Conservation (phyloP, 2,113 vertebrate genomes). For the Phainopepla nitens region DNA sequence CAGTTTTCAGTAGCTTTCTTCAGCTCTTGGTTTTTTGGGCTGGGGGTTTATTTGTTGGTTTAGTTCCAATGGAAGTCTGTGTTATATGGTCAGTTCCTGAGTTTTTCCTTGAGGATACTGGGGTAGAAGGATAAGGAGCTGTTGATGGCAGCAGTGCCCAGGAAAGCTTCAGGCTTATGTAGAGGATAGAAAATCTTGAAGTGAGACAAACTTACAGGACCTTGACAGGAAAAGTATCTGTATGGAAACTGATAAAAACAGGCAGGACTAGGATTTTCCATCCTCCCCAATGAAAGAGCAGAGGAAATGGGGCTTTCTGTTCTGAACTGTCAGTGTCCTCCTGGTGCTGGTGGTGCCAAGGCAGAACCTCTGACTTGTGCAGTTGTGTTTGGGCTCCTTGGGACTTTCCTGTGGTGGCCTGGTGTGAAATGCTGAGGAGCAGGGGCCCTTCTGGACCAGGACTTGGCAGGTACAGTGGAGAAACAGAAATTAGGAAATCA, state of each 20-base stretch:
- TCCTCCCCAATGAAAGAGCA: neutral
- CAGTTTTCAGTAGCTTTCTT: constrained; percentile 72
- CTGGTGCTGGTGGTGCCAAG: neutral
- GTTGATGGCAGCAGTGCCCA: neutral
- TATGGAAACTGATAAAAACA: neutral
- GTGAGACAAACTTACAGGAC: neutral
- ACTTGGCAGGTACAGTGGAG: neutral
- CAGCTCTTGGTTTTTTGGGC: neutral
- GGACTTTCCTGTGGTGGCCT: rapidly evolving
- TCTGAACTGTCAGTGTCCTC: neutral
- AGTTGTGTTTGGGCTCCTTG: neutral
- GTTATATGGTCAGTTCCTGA: neutral
- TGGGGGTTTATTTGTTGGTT: neutral
- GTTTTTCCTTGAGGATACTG: neutral
- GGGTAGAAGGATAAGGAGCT: neutral
- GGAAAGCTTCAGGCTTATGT: neutral
- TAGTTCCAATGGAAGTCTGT: neutral
- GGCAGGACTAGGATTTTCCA: neutral
- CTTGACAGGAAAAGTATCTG: neutral
- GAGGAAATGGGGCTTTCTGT: neutral
- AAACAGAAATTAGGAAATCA: neutral
- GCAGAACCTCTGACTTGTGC: neutral
- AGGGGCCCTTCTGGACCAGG: neutral
- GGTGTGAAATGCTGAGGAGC: rapidly evolving
- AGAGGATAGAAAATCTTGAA: neutral